Evolutionary conservation across 2,797 vertebrate genomes (phyloP), one percentile per base, ranked within the genome.

Genomic region (Typhlichthys eigenmanni): DNA sequence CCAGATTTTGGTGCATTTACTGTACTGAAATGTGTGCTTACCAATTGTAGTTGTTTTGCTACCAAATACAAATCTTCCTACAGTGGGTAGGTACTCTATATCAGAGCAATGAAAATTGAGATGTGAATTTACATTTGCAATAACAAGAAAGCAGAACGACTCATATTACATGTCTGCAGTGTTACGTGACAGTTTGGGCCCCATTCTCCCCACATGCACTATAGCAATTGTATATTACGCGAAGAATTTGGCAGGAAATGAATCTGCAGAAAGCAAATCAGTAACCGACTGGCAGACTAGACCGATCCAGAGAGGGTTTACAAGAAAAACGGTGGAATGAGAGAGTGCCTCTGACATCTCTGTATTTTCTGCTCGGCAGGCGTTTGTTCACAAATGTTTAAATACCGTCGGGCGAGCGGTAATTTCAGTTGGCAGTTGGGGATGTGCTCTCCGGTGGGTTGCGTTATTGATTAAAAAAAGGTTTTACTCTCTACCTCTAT

Each of bases 371-470:
- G 12, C 75, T 71, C 38, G 13, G 53, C 29, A 1, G 79, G 74
- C 58, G 58, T 83, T 81, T 52, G 69, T 55, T 55, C 58, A 11
- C 34, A 66, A 64, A 60, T 78, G 79, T 80, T 85, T 77, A 24
- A 24, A 80, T 68, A 78, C 72, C 64, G 65, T 73, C 66, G 4
- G 10, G 48, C 71, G 68, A 43, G 72, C 71, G 62, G 51, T 71
- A 43, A 68, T 80, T 81, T 81, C 66, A 72, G 60, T 72, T 85
- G 79, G 78, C 83, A 55, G 80, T 66, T 59, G 32, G 72, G 72
- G 38, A 13, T 45, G 61, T 14, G 58, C 66, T 74, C 55, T 45
- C 58, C 54, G 45, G n/a, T 16, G 29, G 52, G 47, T 65, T 5
- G 68, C 80, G 70, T 74, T 19, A 24, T 24, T 24, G 24, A 24